Evolutionary conservation across 2,888 invertebrate genomes (phyloP).

Genomic region (Cheilosia urbana): DNA sequence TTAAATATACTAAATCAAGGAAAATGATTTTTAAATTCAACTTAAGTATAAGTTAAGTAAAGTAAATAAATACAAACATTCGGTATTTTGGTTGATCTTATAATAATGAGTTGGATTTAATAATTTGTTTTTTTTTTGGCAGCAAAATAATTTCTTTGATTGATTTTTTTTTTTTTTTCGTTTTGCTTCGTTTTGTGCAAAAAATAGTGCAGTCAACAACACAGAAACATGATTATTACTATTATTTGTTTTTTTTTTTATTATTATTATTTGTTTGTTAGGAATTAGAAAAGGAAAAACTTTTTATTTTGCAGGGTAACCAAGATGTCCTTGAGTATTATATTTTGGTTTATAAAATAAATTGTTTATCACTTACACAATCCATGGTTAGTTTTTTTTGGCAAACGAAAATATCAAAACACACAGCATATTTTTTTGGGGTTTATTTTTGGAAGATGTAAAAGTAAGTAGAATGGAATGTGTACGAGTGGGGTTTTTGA

Average conservation of each 20-base stretch:
- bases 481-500: slow-evolving; percentile 19
- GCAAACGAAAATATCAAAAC: slow-evolving; percentile 42
- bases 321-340: slow-evolving; percentile 63
- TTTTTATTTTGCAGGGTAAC: slow-evolving; percentile 45
- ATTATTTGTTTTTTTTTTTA: slow-evolving; percentile 43
- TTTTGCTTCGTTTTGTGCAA: slow-evolving; percentile 64
- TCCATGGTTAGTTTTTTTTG: slow-evolving; percentile 53
- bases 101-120: slow-evolving; percentile 52
- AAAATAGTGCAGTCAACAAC: slow-evolving; percentile 74
- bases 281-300: slow-evolving; percentile 26
- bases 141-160: slow-evolving; percentile 56
- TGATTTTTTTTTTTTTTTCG: slow-evolving; percentile 30
- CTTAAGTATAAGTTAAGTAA: slow-evolving; percentile 47
- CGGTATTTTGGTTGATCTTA: slow-evolving; percentile 62
- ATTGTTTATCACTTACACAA: slow-evolving; percentile 53
- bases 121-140: slow-evolving; percentile 40
- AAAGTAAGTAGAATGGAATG: slow-evolving; percentile 8
- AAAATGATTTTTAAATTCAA: slow-evolving; percentile 28
- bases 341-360: slow-evolving; percentile 29
- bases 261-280: slow-evolving; percentile 53
- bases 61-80: slow-evolving; percentile 65
- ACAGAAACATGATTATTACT: slow-evolving; percentile 60
- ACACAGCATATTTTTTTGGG: slow-evolving; percentile 31
- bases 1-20: slow-evolving; percentile 19
- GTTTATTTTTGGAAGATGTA: slow-evolving; percentile 1